Base-by-base conservation (phyloP, 2,888 invertebrate genomes). In the Microdon myrmicae region DNA sequence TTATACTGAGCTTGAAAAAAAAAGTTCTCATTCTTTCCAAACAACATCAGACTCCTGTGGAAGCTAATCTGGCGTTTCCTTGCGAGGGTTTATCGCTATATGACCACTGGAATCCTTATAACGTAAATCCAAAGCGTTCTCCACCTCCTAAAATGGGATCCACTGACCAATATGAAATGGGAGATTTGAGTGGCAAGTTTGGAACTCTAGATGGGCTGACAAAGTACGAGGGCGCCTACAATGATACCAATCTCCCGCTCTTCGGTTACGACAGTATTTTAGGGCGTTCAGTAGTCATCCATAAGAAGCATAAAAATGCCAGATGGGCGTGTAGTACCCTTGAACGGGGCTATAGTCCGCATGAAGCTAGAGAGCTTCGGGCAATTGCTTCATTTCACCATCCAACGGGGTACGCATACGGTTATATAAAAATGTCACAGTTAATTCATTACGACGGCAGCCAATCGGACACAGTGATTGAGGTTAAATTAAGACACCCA, bases 361-460 rank as follows among this genome's bases (percentile, higher is more conserved):
- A 89, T 0, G 94, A 94, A 75, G 94, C 92, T 0, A 82, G 90
- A 22, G 93, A 95, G 81, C 82, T 93, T 34, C 84, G 92, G 51
- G 95, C 88, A 2, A 90, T 94, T 56, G 95, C 94, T 1, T 93
- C 92, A 0, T 96, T 96, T 79, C 94, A 95, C 81, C 91, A 94
- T 82, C 79, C 79, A 4, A 92, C 93, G 0, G 77, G 94, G 0
- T 92, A 87, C 78, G 91, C 93, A 1, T 87, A 85, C 78, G 96
- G 96, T 3, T 93, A 91, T 75, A 83, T 96, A 43, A 84, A 90
- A 77, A 86, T 96, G 89, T 89, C 90, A 7, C 96, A 96, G 81
- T 82, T 96, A 14, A 83, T 93, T n/a, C 90, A 94, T 78, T 86
- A 83, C 68, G 94, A 94, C 77, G 91, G 90, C 38, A 90, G 91